A percentile compares a stretch with the other conserved stretches of the same genome.
phyloP scores from a whole-genome alignment of 2,888 invertebrate species.

The Synergus gifuensis region DNA sequence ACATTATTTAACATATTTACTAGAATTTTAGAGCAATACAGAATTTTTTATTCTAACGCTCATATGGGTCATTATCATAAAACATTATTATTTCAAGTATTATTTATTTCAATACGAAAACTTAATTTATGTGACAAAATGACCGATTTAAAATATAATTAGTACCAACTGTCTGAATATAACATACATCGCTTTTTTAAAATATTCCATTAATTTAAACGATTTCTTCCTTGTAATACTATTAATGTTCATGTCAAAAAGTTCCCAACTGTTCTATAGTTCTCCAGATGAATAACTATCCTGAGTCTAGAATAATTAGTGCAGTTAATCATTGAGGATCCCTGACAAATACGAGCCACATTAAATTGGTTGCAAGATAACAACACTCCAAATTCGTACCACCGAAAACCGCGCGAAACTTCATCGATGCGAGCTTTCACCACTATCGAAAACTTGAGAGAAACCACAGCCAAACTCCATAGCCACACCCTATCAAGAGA shows the following conservation, averaged over 20 bases:
- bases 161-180: no score
- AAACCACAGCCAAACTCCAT: constrained; percentile 13
- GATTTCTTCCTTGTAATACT: no score
- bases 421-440: constrained; percentile 1
- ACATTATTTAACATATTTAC: not conserved
- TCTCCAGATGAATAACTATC: not conserved
- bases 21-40: no score
- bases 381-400: not conserved
- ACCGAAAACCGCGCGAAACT: not conserved
- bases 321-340: not conserved
- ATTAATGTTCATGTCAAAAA: no score
- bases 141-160: no score
- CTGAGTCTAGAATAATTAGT: not conserved
- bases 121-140: no score
- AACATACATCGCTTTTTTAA: no score
- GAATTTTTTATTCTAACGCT: no score
- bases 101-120: no score
- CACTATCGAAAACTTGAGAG: constrained; percentile 11
- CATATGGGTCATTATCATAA: no score
- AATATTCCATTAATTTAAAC: no score
- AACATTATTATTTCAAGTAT: no score
- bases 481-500: not conserved
- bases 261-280: not conserved
- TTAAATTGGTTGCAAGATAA: constrained; percentile 7
- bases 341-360: not conserved